These are phyloP conservation scores for Eilema sororculum DNA, from an alignment of 2,888 invertebrate species.

Conservation along the genomic window DNA sequence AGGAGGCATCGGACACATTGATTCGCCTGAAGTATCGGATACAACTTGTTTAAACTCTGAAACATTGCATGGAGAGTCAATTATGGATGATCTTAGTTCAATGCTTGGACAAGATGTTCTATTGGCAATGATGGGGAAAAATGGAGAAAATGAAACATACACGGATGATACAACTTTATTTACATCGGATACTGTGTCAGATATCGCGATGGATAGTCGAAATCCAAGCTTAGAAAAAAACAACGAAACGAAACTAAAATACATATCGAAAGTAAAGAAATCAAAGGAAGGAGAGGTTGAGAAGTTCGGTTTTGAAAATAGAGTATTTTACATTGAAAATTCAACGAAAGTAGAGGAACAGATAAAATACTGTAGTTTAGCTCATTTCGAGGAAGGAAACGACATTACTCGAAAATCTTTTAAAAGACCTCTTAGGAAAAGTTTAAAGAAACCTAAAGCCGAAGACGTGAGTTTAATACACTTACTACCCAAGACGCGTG, in stretches of 20 bases:
- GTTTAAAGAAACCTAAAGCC: slow-evolving; percentile 75
- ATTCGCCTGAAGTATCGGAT: slow-evolving; percentile 94
- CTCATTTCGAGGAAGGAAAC: slow-evolving; percentile 93
- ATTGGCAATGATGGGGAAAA: slow-evolving; percentile 89
- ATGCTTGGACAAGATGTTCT: slow-evolving; percentile 90
- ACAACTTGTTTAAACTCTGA: slow-evolving; percentile 90
- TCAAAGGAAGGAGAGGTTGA: slow-evolving; percentile 80
- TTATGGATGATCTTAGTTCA: slow-evolving; percentile 93
- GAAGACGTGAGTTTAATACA: slow-evolving; percentile 72
- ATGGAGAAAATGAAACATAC: slow-evolving; percentile 89
- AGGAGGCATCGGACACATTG: slow-evolving; percentile 91
- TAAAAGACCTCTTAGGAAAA: slow-evolving; percentile 83
- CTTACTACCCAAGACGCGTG: slow-evolving; percentile 71
- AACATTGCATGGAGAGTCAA: slow-evolving; percentile 91
- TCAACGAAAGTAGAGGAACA: slow-evolving; percentile 85
- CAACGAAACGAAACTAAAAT: slow-evolving; percentile 87
- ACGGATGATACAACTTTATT: slow-evolving; percentile 91
- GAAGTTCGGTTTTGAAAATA: slow-evolving; percentile 91
- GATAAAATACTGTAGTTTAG: slow-evolving; percentile 92
- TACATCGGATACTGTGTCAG: slow-evolving; percentile 85
- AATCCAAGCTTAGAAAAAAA: slow-evolving; percentile 86
- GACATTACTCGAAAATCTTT: slow-evolving; percentile 94
- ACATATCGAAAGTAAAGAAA: slow-evolving; percentile 81
- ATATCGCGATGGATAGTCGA: slow-evolving; percentile 84
- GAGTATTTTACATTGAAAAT: slow-evolving; percentile 89